Evolutionary conservation across 2,113 vertebrate genomes (phyloP), one percentile per base, ranked within the genome.

Genomic region (Coregonus clupeaformis): DNA sequence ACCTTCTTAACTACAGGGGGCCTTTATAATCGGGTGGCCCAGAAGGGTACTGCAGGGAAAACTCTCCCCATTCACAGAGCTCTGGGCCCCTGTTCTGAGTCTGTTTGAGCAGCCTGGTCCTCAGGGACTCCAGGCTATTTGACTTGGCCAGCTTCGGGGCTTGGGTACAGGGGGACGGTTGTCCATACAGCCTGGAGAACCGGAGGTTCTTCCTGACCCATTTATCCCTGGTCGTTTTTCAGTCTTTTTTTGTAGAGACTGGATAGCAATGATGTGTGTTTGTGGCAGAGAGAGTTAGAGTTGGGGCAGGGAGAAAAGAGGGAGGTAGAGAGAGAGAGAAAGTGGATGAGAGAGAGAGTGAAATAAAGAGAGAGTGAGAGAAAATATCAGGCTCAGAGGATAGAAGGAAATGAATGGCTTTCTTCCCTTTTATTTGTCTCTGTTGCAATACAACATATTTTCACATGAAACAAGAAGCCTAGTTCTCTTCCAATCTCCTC

Each of bases 201-300:
- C 77, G 82, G 76, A 89, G 87, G 89, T 89, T 91, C 90, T 92
- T 92, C 89, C 89, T 88, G 89, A 80, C 82, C 84, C 68, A 76
- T 81, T 83, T 86, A 83, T 20, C 83, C 86, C 83, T 18, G 49
- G 85, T 89, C 78, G 70, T 75, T 82, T 83, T 86, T 79, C 84
- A 78, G 29, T 13, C 32, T 47, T 25, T 27, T 47, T 65, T n/a
- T 66, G 27, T 16, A 66, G 29, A 18, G 27, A 0, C 6, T 36
- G 64, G 27, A 6, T 29, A 29, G 29, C 5, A 66, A 29, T 29
- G 64, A 60, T 22, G 57, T 4, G 13, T 60, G 57, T 22, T 22
- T 60, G 64, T 30, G 27, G 29, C 27, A 69, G 67, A 69, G 62
- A 27, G 25, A 27, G 62, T 27, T 22, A 69, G 29, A 29, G 32